A percentile compares a stretch with the other conserved stretches of the same genome.
Conservation (phyloP, 2,113 vertebrate genomes). For the Piprites chloris region DNA sequence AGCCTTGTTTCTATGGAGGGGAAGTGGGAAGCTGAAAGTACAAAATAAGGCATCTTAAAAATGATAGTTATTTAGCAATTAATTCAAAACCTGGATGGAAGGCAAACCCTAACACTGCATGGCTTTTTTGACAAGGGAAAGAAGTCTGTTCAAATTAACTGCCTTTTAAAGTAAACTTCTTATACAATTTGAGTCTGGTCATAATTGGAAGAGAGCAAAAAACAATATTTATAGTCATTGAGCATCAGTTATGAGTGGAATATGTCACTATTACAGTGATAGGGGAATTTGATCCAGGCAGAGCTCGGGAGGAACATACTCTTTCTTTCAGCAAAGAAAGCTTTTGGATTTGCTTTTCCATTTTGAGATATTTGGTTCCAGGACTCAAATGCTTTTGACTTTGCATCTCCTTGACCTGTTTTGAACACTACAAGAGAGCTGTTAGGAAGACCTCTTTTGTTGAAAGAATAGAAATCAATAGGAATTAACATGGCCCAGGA, state of each 20-base stretch:
- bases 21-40: background rate
- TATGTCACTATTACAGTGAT: background rate
- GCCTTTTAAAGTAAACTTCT: background rate
- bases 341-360: background rate
- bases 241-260: background rate
- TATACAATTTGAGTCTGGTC: background rate
- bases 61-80: background rate
- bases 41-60: background rate
- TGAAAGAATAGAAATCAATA: background rate
- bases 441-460: background rate
- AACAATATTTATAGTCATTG: background rate
- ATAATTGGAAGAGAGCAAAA: background rate
- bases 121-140: background rate
- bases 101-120: background rate
- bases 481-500: accelerated
- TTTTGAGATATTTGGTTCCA: background rate
- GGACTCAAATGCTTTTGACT: background rate
- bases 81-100: background rate
- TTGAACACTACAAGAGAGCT: background rate
- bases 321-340: background rate
- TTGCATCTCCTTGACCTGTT: background rate
- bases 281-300: background rate
- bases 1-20: background rate
- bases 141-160: background rate
- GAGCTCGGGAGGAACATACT: background rate